Evolutionary conservation across 2,888 invertebrate genomes (phyloP), one percentile per base, ranked within the genome.

Genomic region (Zaprionus lineosus): DNA sequence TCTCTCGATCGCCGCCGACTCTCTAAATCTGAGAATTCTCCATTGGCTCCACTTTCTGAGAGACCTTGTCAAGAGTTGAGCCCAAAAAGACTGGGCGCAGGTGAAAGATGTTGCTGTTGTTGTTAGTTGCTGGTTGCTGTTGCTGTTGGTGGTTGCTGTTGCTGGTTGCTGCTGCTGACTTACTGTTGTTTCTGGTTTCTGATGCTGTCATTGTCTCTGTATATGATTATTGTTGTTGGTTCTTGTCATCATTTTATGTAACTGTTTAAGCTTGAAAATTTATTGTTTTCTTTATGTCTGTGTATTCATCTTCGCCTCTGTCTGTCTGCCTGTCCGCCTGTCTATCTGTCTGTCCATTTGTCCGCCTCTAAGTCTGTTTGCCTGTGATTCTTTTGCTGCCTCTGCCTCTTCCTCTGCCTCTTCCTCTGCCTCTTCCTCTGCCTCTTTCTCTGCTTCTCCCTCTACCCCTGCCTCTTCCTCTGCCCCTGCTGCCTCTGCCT

Each of bases 231-330:
- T 52, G 18, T 7, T 65, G 29, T 8, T 56, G 44, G 33, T 58
- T 57, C 55, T 58, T 63, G 51, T 66, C 71, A 48, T 44, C 72
- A 53, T 67, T 81, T 78, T 74, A 78, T 78, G 78, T 78, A 78
- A 78, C 78, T 78, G 82, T 78, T 82, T 65, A 75, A 65, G 78
- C 59, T 69, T 72, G 82, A 82, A 75, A 74, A 66, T 77, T 68
- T 66, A 77, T 78, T 82, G 56, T 76, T 72, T 72, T 37, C n/a
- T n/a, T n/a, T n/a, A n/a, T n/a, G n/a, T n/a, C n/a, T n/a, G n/a
- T n/a, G n/a, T n/a, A n/a, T n/a, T n/a, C n/a, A n/a, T n/a, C n/a
- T n/a, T n/a, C n/a, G n/a, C n/a, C n/a, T n/a, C n/a, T 24, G 24
- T 24, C 21, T 31, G 31, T 31, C 31, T 7, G 31, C 4, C 16